Conservation (phyloP, 2,888 invertebrate genomes). For the Amitus sp. region DNA sequence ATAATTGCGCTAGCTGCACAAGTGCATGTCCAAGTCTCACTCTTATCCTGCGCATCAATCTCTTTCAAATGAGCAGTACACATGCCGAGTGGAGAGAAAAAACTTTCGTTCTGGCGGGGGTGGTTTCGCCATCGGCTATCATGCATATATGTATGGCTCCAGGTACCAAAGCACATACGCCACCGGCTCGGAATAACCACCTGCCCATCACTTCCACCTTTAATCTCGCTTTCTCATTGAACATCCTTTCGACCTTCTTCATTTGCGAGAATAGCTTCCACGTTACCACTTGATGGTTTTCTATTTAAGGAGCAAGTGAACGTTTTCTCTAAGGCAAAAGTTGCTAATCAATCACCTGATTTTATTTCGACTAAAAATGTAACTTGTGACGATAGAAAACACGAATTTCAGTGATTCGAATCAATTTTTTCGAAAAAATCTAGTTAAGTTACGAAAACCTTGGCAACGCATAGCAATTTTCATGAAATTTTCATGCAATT, state of each 20-base stretch:
- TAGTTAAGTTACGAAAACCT: too few species aligned
- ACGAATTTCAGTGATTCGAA: too few species aligned
- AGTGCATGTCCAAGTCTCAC: conserved; percentile 23
- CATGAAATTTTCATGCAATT: too few species aligned
- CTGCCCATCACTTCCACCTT: conserved; percentile 59
- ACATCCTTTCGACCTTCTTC: conserved; percentile 45
- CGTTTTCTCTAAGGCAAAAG: too few species aligned
- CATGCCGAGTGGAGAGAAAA: conserved; percentile 49
- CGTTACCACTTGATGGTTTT: too few species aligned
- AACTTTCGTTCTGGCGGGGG: conserved; percentile 44
- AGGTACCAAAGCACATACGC: conserved; percentile 39
- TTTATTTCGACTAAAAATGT: too few species aligned
- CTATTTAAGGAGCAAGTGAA: too few species aligned
- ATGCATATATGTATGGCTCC: conserved; percentile 48
- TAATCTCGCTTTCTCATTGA: conserved; percentile 42
- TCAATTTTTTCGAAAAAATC: too few species aligned
- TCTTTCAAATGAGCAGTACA: conserved; percentile 61
- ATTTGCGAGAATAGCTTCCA: neutral
- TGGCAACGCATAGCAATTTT: too few species aligned
- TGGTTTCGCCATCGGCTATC: conserved; percentile 54
- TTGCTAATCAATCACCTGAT: too few species aligned
- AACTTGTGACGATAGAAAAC: too few species aligned
- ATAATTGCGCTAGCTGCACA: conserved; percentile 41
- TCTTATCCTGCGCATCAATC: conserved; percentile 56
- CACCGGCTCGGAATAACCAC: conserved; percentile 61